phyloP scores from a whole-genome alignment of 2,888 invertebrate genomes.

The Lysandra bellargus region DNA sequence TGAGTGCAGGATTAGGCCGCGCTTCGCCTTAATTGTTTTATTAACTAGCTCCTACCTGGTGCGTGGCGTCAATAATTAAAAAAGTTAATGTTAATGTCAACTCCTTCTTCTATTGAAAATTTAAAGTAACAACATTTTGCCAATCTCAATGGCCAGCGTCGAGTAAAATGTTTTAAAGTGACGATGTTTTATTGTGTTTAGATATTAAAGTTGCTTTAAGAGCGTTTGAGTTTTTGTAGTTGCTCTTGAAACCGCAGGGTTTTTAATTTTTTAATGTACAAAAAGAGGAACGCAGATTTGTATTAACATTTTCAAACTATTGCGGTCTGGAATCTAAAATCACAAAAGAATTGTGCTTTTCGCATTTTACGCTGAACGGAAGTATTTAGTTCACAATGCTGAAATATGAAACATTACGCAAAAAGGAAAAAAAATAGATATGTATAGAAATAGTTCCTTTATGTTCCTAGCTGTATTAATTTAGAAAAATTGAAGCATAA shows the following conservation, averaged over 20 bases:
- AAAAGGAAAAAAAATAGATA: background rate
- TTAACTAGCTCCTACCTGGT: slow-evolving; percentile 1
- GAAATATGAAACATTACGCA: slow-evolving; percentile 7
- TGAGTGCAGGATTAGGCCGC: background rate
- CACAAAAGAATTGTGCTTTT: slow-evolving; percentile 22
- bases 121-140: background rate
- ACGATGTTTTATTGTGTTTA: background rate
- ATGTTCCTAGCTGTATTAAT: background rate
- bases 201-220: background rate
- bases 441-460: background rate
- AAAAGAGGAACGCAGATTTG: background rate
- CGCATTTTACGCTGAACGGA: background rate
- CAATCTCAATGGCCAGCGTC: background rate
- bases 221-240: background rate
- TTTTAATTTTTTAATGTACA: slow-evolving; percentile 12
- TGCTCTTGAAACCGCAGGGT: background rate
- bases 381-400: background rate
- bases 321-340: slow-evolving; percentile 9
- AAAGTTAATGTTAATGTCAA: background rate
- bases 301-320: background rate
- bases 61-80: background rate
- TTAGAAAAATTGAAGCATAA: background rate
- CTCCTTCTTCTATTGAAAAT: background rate
- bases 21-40: slow-evolving; percentile 3
- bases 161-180: background rate